Percentiles rank a stretch among this genome's conserved stretches.
phyloP scores from a whole-genome alignment of 2,888 invertebrate genomes.

The Hirtodrosophila alboralis region DNA sequence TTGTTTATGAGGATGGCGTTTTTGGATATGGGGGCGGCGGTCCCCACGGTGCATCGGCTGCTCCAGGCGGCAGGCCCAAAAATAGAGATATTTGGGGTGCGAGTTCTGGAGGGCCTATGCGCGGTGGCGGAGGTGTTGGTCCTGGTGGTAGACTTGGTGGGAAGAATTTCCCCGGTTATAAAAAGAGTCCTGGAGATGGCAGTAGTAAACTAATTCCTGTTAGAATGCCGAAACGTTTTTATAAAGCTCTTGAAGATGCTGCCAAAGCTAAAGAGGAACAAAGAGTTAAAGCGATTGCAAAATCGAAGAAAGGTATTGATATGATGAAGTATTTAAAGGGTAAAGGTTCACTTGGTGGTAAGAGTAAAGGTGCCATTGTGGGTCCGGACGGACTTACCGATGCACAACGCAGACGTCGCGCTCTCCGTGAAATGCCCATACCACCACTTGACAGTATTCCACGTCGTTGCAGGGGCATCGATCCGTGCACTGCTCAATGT shows the following conservation, averaged over 20 bases:
- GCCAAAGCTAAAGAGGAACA: constrained; percentile 28
- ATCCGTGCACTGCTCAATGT: constrained; percentile 34
- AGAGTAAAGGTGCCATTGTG: not conserved
- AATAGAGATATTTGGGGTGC: constrained; percentile 11
- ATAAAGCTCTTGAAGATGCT: constrained; percentile 5
- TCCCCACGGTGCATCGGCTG: constrained; percentile 39
- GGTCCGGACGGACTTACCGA: constrained; percentile 57
- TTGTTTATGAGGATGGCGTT: constrained; percentile 58
- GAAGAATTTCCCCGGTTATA: constrained; percentile 25
- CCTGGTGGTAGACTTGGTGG: constrained; percentile 14
- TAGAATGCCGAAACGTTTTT: constrained; percentile 28
- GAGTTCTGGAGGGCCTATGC: constrained; percentile 25
- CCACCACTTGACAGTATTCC: constrained; percentile 62
- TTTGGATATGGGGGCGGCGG: constrained; percentile 61
- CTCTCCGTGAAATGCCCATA: constrained; percentile 40
- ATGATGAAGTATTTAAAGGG: constrained; percentile 61
- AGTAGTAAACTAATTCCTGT: constrained; percentile 32
- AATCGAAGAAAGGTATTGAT: constrained; percentile 44
- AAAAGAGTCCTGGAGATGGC: not conserved
- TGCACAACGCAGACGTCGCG: constrained; percentile 43
- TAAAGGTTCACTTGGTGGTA: constrained; percentile 17
- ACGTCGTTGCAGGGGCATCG: constrained; percentile 55
- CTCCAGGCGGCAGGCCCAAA: constrained; percentile 29
- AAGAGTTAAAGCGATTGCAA: constrained; percentile 17
- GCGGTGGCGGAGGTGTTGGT: constrained; percentile 9